Evolutionary conservation across 2,888 invertebrate genomes (phyloP).

Genomic region (Nephrotoma flavescens): DNA sequence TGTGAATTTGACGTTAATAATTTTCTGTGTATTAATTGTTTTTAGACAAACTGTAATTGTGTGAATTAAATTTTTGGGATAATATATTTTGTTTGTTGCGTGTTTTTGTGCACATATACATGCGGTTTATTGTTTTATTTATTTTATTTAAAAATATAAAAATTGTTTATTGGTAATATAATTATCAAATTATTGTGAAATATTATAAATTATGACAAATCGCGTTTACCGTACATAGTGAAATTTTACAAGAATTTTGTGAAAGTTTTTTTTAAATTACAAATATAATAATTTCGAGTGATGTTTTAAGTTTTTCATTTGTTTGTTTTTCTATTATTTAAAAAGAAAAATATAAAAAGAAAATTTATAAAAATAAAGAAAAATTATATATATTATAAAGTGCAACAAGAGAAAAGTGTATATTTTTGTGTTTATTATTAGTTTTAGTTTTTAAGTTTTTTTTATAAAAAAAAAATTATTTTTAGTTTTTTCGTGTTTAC

Average conservation of each 20-base stretch:
- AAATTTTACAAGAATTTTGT: not conserved
- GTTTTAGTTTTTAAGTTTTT: not conserved
- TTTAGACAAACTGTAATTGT: not conserved
- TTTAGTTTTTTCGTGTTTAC: not conserved
- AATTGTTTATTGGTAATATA: not conserved
- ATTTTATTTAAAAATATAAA: not conserved
- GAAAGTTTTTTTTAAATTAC: not conserved
- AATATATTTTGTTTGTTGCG: not conserved
- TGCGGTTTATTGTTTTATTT: not conserved
- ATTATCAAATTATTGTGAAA: not conserved
- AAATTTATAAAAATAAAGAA: not conserved
- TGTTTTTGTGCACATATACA: not conserved
- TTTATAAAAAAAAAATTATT: not conserved
- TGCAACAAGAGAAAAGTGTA: not conserved
- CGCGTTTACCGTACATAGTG: not conserved
- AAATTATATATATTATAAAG: not conserved
- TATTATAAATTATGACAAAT: not conserved
- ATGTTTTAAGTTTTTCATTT: not conserved
- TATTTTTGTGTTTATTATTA: not conserved
- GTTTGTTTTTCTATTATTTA: not conserved
- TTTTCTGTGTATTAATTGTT: not conserved
- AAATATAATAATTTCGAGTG: not conserved
- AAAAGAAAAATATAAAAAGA: not conserved
- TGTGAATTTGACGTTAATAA: not conserved
- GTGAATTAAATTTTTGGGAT: not conserved